A percentile compares a stretch with the other conserved stretches of the same genome.
phyloP scores from a whole-genome alignment of 2,797 vertebrate species.

The Yasuhikotakia modesta region DNA sequence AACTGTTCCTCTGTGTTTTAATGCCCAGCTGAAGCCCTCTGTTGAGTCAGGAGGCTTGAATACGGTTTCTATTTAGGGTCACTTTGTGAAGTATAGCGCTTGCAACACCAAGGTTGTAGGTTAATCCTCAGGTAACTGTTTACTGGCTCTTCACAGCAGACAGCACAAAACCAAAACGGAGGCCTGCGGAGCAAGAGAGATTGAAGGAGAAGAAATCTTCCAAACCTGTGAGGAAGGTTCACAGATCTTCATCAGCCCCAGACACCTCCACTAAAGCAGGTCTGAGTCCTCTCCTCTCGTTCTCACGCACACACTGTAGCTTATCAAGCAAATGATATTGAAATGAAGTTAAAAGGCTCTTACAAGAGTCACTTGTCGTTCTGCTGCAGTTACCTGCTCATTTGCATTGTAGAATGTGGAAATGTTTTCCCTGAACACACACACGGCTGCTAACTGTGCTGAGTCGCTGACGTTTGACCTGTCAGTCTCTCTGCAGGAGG shows the following conservation, averaged over 20 bases:
- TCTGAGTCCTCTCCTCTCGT: conserved; percentile 60
- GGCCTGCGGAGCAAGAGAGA: conserved; percentile 52
- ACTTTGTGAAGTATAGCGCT: too few species aligned
- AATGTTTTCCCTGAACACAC: background rate
- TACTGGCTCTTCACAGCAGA: conserved; percentile 9
- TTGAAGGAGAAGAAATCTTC: conserved; percentile 70
- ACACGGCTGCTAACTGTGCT: background rate
- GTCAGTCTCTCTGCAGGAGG: background rate
- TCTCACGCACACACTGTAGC: conserved; percentile 4
- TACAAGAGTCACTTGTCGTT: conserved; percentile 3
- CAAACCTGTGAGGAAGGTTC: conserved; percentile 86
- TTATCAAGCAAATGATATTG: conserved; percentile 14
- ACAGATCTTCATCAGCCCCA: conserved; percentile 76
- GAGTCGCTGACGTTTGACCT: conserved; percentile 4
- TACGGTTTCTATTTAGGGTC: too few species aligned
- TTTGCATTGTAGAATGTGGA: conserved; percentile 5
- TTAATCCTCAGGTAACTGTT: too few species aligned
- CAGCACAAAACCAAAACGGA: conserved; percentile 42
- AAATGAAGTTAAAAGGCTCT: background rate
- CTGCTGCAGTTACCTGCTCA: background rate
- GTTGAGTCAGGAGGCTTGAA: too few species aligned
- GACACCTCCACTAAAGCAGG: conserved; percentile 84
- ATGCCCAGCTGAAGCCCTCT: too few species aligned
- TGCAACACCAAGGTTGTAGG: too few species aligned
- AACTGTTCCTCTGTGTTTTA: background rate